A percentile compares a stretch with the other conserved stretches of the same genome.
These are phyloP conservation scores for Pseudochaenichthys georgianus DNA, from an alignment of 2,797 vertebrate species.

Conservation along the genomic window DNA sequence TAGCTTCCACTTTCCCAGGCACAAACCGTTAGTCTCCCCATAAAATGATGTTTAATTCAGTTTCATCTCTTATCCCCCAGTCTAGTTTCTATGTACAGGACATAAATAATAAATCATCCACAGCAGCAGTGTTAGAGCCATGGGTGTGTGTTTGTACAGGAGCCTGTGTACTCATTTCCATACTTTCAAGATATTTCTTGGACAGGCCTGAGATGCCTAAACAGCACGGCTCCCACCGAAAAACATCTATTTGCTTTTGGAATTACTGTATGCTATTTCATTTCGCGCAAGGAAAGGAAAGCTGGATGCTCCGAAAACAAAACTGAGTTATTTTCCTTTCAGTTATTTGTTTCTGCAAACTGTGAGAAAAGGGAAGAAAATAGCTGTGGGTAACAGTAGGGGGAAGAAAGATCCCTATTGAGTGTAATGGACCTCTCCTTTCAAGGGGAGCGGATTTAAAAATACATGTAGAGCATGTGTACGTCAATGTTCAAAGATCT, in stretches of 20 bases:
- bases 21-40: constrained; percentile 6
- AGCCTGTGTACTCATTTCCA: constrained; percentile 26
- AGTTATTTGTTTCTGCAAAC: constrained; percentile 15
- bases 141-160: constrained; percentile 31
- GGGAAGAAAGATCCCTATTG: constrained; percentile 30
- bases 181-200: constrained; percentile 39
- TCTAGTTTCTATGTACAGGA: constrained; percentile 35
- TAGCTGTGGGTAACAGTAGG: constrained; percentile 32
- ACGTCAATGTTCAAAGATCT: not conserved
- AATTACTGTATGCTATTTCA: constrained; percentile 45
- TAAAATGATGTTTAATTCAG: constrained; percentile 62
- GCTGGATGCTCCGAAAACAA: constrained; percentile 40
- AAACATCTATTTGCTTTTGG: constrained; percentile 50
- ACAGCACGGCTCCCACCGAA: constrained; percentile 30
- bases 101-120: constrained; percentile 38
- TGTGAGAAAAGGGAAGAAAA: constrained; percentile 29
- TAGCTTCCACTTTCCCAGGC: constrained; percentile 13
- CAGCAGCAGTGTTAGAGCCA: not conserved
- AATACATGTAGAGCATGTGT: constrained; percentile 43
- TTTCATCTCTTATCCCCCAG: constrained; percentile 45
- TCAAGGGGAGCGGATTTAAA: constrained; percentile 34
- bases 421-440: constrained; percentile 45
- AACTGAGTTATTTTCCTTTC: constrained; percentile 46
- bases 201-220: constrained; percentile 29
- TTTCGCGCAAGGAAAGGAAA: constrained; percentile 19